Evolutionary conservation across 2,113 vertebrate genomes (phyloP).

Genomic region (Catagonus wagneri): DNA sequence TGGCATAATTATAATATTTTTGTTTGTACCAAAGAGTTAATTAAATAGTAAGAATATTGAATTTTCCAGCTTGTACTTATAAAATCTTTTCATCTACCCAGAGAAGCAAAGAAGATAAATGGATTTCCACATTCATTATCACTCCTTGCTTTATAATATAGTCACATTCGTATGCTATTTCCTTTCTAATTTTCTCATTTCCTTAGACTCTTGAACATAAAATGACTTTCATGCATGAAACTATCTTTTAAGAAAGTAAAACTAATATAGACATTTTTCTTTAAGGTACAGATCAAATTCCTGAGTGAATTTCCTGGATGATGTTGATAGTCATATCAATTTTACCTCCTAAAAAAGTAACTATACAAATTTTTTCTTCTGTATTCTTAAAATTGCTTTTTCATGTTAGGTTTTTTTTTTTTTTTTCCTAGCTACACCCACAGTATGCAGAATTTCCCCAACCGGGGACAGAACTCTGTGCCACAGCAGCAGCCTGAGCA

Average conservation of each 20-base stretch:
- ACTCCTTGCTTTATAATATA: conserved; percentile 2
- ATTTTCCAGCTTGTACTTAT: background rate
- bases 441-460: too few relatives aligned
- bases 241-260: conserved; percentile 16
- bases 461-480: too few relatives aligned
- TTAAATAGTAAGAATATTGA: background rate
- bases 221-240: background rate
- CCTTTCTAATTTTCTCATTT: conserved; percentile 23
- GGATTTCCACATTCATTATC: background rate
- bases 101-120: background rate
- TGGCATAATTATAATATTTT: background rate
- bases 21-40: conserved; percentile 36
- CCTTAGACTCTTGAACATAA: conserved; percentile 19
- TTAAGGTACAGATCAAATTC: conserved; percentile 34
- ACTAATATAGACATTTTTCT: background rate
- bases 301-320: background rate
- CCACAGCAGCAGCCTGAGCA: too few relatives aligned
- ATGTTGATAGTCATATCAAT: background rate
- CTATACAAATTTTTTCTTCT: background rate
- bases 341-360: background rate
- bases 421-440: too few relatives aligned
- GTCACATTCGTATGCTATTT: background rate
- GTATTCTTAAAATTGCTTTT: conserved; percentile 17
- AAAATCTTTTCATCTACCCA: conserved; percentile 8
- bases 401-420: too few relatives aligned